A percentile compares a stretch with the other conserved stretches of the same genome.
phyloP scores from a whole-genome alignment of 1,140 invertebrate genomes.

The Tetranychus urticae region DNA sequence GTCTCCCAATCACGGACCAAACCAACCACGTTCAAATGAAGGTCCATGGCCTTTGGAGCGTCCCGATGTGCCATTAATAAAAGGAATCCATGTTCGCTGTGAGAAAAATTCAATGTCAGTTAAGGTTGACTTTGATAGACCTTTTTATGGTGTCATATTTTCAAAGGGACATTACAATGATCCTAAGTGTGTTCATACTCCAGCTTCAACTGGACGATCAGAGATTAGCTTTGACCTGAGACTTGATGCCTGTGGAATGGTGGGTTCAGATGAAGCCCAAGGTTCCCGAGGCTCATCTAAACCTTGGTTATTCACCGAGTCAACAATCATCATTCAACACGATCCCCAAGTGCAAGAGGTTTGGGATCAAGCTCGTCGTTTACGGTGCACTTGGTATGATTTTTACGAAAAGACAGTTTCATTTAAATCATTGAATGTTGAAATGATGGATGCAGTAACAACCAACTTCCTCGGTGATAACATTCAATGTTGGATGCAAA shows the following conservation, averaged over 20 bases:
- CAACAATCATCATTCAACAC: conserved; percentile 78
- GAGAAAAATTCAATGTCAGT: conserved; percentile 17
- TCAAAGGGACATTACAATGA: conserved; percentile 41
- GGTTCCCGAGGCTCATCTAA: conserved; percentile 29
- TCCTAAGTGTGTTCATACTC: conserved; percentile 63
- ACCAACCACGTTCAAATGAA: too few relatives aligned
- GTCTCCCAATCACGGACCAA: background rate
- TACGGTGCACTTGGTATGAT: conserved; percentile 83
- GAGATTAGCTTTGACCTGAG: conserved; percentile 76
- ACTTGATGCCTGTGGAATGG: conserved; percentile 69
- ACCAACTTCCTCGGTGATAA: conserved; percentile 84
- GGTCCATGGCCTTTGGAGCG: conserved; percentile 10
- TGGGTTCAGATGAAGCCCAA: conserved; percentile 32
- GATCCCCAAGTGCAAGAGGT: conserved; percentile 85
- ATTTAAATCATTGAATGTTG: conserved; percentile 75
- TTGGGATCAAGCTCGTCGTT: conserved; percentile 76
- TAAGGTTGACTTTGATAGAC: conserved; percentile 15
- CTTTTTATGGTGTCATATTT: conserved; percentile 17
- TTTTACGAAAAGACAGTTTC: conserved; percentile 84
- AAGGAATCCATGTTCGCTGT: conserved; percentile 16
- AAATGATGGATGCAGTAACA: conserved; percentile 74
- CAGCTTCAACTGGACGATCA: conserved; percentile 60
- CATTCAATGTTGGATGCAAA: conserved; percentile 40
- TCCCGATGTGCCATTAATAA: conserved; percentile 16
- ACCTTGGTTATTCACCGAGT: conserved; percentile 75